phyloP scores from a whole-genome alignment of 2,888 invertebrate genomes.

The Caprella mutica region DNA sequence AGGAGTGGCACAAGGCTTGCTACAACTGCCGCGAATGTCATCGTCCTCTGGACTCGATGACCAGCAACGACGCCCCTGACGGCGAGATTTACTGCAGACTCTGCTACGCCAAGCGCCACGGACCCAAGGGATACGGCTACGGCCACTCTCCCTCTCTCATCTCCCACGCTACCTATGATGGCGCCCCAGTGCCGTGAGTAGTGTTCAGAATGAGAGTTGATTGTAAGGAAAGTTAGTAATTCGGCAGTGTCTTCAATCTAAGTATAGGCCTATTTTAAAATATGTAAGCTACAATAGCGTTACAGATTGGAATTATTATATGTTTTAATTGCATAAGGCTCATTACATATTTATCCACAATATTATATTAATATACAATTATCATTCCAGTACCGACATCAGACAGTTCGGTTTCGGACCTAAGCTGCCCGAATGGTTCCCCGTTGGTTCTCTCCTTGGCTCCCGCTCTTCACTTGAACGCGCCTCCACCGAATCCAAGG shows the following conservation, averaged over 20 bases:
- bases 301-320: no score
- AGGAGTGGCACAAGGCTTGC: conserved; percentile 68
- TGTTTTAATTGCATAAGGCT: no score
- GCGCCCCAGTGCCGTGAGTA: conserved; percentile 44
- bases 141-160: conserved; percentile 76
- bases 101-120: conserved; percentile 71
- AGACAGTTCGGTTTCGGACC: conserved; percentile 33
- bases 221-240: no score
- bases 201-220: neutral
- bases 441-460: conserved; percentile 6
- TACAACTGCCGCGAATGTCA: conserved; percentile 82
- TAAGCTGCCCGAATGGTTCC: conserved; percentile 13
- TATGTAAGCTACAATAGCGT: no score
- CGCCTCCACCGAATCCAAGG: neutral
- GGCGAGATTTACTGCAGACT: conserved; percentile 86
- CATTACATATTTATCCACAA: no score
- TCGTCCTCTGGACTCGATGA: conserved; percentile 78
- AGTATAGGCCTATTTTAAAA: no score
- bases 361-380: no score
- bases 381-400: conserved; percentile 33
- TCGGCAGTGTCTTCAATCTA: no score
- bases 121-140: conserved; percentile 59
- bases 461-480: conserved; percentile 3
- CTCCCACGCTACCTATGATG: conserved; percentile 60
- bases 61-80: conserved; percentile 80